Base-by-base conservation (phyloP, 2,888 invertebrate genomes). In the Rosalia funebris region DNA sequence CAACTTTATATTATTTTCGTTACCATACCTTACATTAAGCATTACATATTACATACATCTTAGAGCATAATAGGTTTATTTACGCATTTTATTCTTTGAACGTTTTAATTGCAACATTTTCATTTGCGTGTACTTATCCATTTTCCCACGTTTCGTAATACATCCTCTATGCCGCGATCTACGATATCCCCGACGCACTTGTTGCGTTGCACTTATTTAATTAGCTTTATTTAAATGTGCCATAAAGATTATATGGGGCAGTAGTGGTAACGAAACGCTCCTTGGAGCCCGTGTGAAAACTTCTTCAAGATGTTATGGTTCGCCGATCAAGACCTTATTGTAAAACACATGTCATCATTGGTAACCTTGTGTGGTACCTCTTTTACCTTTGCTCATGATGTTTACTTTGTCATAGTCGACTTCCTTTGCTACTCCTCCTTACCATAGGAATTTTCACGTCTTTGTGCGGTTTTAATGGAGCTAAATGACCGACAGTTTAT, bases 221-320 rank as follows among this genome's bases (percentile, higher is more conserved):
- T 50, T 50, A 39, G 14, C 20, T 31, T 25, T 39, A 50, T 50
- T 54, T 42, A 31, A 44, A 20, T 36, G 19, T 5, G 32, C 31
- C 17, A 11, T 36, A 19, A 39, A 54, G 75, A 75, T 77, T 77
- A 78, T 75, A 72, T 77, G 75, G 78, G 76, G 77, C 77, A 77
- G 75, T 76, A 75, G 76, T 62, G 53, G 55, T 20, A 59, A 32
- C 53, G 63, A 65, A 65, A 73, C 71, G 74, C 68, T 70, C 41
- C 58, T 53, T 70, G 71, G 62, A 58, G 63, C 59, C 61, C 78
- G 80, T 78, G 77, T 72, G 77, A 78, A 37, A 56, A 78, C 65
- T 68, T 69, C 73, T 74, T 72, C 34, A 72, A 75, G 71, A 69
- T 62, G 76, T 75, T 75, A 70, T 68, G 79, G 77, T 78, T 75